phyloP scores from a whole-genome alignment of 2,888 invertebrate species.

The Lithophane semibrunnea region DNA sequence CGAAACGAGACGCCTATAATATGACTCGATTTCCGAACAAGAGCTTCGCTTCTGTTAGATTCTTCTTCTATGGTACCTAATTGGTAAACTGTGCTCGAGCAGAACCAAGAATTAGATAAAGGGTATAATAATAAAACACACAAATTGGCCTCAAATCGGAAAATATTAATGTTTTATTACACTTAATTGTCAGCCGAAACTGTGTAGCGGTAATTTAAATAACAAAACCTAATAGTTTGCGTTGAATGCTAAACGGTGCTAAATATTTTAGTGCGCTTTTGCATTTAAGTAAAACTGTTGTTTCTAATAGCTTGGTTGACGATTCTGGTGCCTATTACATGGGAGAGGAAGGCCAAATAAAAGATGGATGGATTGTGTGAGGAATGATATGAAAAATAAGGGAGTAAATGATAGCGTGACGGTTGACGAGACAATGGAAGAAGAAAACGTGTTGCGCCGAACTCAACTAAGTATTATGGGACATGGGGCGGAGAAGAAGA shows the following conservation, averaged over 20 bases:
- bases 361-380: not conserved
- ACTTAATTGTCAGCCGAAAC: constrained; percentile 67
- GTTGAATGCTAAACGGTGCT: constrained; percentile 32
- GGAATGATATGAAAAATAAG: not conserved
- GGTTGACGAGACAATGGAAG: not conserved
- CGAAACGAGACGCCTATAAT: not conserved
- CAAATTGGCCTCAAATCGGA: constrained; percentile 60
- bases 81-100: constrained; percentile 57
- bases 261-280: constrained; percentile 40
- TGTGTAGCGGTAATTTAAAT: constrained; percentile 19
- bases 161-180: constrained; percentile 72
- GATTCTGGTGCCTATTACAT: not conserved
- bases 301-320: constrained; percentile 4
- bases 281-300: constrained; percentile 16
- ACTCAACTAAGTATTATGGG: not conserved
- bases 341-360: not conserved
- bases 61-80: constrained; percentile 22
- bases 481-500: not conserved
- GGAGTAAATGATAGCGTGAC: not conserved
- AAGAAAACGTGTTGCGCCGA: not conserved
- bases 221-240: constrained; percentile 21
- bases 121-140: constrained; percentile 64
- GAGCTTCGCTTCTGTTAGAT: not conserved
- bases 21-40: not conserved
- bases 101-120: constrained; percentile 61